These are phyloP conservation scores for Ctena decussata DNA, from an alignment of 2,888 invertebrate genomes.

Conservation along the genomic window DNA sequence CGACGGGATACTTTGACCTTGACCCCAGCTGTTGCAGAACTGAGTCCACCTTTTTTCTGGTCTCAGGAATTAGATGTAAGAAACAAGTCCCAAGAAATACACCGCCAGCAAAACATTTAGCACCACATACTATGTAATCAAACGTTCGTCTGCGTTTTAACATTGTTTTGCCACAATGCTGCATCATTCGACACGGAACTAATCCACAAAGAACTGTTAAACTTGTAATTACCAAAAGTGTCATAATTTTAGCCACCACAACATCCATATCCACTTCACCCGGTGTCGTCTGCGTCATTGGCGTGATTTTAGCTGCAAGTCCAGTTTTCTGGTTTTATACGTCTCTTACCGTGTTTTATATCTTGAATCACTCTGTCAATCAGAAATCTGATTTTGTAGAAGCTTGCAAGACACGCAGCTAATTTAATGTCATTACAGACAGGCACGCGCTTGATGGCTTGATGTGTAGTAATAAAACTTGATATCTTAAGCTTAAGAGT, in stretches of 20 bases:
- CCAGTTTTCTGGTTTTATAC: background rate
- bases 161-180: conserved; percentile 73
- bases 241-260: conserved; percentile 81
- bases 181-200: conserved; percentile 76
- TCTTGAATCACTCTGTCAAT: conserved; percentile 9
- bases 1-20: conserved; percentile 78
- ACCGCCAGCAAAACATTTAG: conserved; percentile 80
- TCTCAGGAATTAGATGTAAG: conserved; percentile 81
- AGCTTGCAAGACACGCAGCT: conserved; percentile 6
- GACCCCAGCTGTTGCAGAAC: conserved; percentile 78
- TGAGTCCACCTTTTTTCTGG: conserved; percentile 76
- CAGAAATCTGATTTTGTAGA: conserved; percentile 3
- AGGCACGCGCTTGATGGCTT: conserved; percentile 8
- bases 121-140: conserved; percentile 78
- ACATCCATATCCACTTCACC: conserved; percentile 78
- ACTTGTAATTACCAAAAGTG: conserved; percentile 75
- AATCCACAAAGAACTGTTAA: conserved; percentile 78
- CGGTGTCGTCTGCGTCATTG: conserved; percentile 58
- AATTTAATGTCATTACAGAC: conserved; percentile 4
- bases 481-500: background rate
- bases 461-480: background rate
- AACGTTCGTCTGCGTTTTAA: conserved; percentile 69
- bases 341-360: background rate
- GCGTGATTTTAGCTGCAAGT: background rate
- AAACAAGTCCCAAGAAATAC: conserved; percentile 81